Evolutionary conservation across 2,888 invertebrate species (phyloP).

Genomic region (Sesamia inferens): DNA sequence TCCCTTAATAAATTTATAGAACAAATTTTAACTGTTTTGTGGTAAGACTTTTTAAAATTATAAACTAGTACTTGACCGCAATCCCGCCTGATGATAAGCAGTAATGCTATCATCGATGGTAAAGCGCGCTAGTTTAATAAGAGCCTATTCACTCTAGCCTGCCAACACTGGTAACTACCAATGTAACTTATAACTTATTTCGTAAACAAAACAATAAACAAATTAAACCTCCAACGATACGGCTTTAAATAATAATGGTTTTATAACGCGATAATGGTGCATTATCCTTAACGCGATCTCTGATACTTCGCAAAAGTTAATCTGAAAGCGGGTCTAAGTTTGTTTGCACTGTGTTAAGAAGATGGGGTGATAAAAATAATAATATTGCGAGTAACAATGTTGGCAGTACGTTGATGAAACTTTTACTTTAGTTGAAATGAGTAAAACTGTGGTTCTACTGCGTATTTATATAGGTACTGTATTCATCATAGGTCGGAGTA

Average conservation of each 20-base stretch:
- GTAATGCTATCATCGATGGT: too few relatives aligned
- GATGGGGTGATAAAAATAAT: slow-evolving; percentile 61
- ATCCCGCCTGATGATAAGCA: too few relatives aligned
- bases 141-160: too few relatives aligned
- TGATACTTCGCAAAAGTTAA: slow-evolving; percentile 49
- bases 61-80: too few relatives aligned
- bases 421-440: slow-evolving; percentile 40
- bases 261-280: slow-evolving; percentile 51
- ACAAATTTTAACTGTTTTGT: too few relatives aligned
- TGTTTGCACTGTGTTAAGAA: slow-evolving; percentile 49
- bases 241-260: slow-evolving; percentile 52
- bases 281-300: slow-evolving; percentile 43
- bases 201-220: slow-evolving; percentile 47
- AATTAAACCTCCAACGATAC: slow-evolving; percentile 39
- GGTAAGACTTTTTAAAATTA: too few relatives aligned
- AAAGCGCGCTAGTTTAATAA: too few relatives aligned
- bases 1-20: too few relatives aligned
- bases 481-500: too few relatives aligned
- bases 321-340: slow-evolving; percentile 51
- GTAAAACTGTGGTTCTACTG: slow-evolving; percentile 16
- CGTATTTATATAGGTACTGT: neutral
- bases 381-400: slow-evolving; percentile 49
- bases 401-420: slow-evolving; percentile 41
- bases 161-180: neutral
- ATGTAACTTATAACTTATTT: neutral